Percentiles rank a stretch among this genome's conserved stretches.
Conservation (phyloP, 2,888 invertebrate species). For the Teleogryllus oceanicus region DNA sequence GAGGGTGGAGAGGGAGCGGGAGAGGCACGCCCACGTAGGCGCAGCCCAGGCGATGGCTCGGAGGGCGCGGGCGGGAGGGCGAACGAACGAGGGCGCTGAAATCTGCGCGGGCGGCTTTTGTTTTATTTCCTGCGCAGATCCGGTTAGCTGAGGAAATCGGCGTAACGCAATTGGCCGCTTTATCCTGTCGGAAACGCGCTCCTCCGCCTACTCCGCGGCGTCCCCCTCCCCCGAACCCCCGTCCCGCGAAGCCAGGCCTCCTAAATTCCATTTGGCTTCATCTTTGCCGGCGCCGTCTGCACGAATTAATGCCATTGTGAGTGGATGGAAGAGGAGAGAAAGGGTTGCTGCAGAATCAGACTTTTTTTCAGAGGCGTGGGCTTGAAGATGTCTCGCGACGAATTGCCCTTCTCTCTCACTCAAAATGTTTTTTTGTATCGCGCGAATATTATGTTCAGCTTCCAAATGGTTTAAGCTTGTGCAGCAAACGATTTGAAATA, state of each 20-base stretch:
- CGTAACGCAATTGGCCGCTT: background rate
- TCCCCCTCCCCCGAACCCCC: background rate
- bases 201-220: background rate
- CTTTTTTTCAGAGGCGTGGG: too few species aligned
- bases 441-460: too few species aligned
- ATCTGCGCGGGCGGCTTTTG: background rate
- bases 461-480: too few species aligned
- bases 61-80: background rate
- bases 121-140: background rate
- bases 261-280: background rate
- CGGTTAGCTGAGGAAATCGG: constrained; percentile 8
- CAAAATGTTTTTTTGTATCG: too few species aligned
- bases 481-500: too few species aligned
- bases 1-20: too few species aligned
- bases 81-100: background rate
- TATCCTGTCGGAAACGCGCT: background rate
- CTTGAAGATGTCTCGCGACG: too few species aligned
- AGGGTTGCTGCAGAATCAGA: too few species aligned
- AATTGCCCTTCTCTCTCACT: too few species aligned
- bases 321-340: background rate
- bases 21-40: too few species aligned
- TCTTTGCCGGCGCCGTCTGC: background rate
- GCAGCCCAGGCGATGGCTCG: background rate
- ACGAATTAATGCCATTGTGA: background rate
- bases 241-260: too few species aligned